Conservation (phyloP, 2,888 invertebrate genomes). For the Drosophila peninsularis region DNA sequence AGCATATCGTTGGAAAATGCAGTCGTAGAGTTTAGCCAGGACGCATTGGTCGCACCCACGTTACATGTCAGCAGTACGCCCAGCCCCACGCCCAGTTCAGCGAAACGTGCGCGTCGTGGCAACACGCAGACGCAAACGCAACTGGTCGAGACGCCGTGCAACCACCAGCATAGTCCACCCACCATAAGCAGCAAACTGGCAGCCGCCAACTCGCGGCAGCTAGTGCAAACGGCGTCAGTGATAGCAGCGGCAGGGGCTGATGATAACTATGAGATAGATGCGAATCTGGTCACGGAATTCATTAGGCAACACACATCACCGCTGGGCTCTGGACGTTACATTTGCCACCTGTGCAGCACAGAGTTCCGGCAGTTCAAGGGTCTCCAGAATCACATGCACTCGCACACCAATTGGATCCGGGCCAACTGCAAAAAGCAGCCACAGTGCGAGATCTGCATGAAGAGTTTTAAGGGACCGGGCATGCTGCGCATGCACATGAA, state of each 20-base stretch:
- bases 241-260: conserved; percentile 79
- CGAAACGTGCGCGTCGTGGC: conserved; percentile 56
- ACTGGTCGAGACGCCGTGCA: conserved; percentile 56
- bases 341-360: conserved; percentile 88
- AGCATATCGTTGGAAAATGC: conserved; percentile 69
- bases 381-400: conserved; percentile 87
- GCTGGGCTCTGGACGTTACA: conserved; percentile 86
- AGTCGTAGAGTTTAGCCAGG: conserved; percentile 66
- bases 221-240: conserved; percentile 81
- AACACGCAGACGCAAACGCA: conserved; percentile 37
- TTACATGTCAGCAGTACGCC: conserved; percentile 54
- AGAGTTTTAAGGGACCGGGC: conserved; percentile 88
- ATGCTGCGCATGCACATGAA: conserved; percentile 89
- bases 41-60: conserved; percentile 49
- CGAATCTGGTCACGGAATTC: conserved; percentile 83
- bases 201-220: conserved; percentile 72
- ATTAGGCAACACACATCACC: conserved; percentile 86
- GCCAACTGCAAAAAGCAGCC: conserved; percentile 89
- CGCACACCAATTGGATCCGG: conserved; percentile 88
- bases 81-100: conserved; percentile 61
- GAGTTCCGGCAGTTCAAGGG: conserved; percentile 88
- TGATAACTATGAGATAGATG: conserved; percentile 82
- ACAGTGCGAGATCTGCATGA: conserved; percentile 87
- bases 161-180: conserved; percentile 58
- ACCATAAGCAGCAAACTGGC: conserved; percentile 62